Evolutionary conservation across 2,888 invertebrate species (phyloP).

Genomic region (Calliphora vomitoria): DNA sequence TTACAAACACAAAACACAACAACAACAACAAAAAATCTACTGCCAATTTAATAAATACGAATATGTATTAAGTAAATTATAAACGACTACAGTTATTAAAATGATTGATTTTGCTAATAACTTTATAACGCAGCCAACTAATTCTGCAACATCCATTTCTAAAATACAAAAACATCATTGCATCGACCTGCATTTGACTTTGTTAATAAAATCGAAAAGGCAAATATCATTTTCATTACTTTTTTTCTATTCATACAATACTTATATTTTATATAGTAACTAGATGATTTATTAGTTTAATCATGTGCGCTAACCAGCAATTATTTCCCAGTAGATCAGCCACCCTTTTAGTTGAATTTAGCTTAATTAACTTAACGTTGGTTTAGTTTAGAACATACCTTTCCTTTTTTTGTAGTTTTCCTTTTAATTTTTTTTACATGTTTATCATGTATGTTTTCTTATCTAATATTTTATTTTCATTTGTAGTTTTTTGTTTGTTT

Average conservation of each 20-base stretch:
- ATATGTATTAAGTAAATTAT: conserved; percentile 2
- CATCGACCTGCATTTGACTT: conserved; percentile 59
- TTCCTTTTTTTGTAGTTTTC: neutral
- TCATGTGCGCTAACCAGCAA: neutral
- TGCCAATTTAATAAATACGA: conserved; percentile 53
- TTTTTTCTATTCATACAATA: neutral
- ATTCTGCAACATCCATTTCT: conserved; percentile 49
- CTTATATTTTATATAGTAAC: neutral
- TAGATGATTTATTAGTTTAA: conserved; percentile 7
- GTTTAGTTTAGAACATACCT: neutral
- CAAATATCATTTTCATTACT: conserved; percentile 61
- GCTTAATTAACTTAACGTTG: neutral
- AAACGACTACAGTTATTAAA: conserved; percentile 2
- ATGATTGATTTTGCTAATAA: conserved; percentile 51
- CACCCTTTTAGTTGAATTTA: neutral
- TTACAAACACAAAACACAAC: neutral
- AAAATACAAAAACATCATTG: conserved; percentile 26
- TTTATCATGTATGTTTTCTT: too few species aligned
- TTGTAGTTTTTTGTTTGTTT: neutral
- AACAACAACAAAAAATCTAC: conserved; percentile 49
- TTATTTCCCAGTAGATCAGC: neutral
- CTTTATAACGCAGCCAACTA: conserved; percentile 63
- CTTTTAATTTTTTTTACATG: neutral
- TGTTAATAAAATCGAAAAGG: conserved; percentile 59
- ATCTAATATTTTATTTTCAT: neutral